These are phyloP conservation scores for Lophius piscatorius DNA, from an alignment of 2,113 vertebrate species.

Conservation along the genomic window DNA sequence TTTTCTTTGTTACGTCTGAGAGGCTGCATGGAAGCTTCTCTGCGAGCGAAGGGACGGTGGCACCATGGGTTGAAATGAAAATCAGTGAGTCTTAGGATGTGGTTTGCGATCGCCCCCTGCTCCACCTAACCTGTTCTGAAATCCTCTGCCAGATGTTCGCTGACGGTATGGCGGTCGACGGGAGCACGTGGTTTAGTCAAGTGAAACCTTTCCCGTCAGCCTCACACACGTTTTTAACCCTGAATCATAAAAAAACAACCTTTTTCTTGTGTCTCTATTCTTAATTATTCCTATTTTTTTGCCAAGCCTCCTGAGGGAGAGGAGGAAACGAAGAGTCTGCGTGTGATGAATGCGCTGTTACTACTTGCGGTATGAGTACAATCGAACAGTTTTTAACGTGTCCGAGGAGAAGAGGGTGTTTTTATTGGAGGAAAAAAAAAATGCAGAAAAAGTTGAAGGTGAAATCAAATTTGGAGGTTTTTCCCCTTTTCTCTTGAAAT, in stretches of 20 bases:
- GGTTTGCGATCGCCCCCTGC: slow-evolving; percentile 33
- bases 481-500: slow-evolving; percentile 3
- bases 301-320: slow-evolving; percentile 42
- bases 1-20: slow-evolving; percentile 20
- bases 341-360: slow-evolving; percentile 63
- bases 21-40: slow-evolving; percentile 10
- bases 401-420: slow-evolving; percentile 25
- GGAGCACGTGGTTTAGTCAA: no score
- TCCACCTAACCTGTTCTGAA: slow-evolving; percentile 15
- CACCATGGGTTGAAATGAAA: slow-evolving; percentile 36
- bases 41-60: slow-evolving; percentile 3
- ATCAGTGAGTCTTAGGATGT: slow-evolving; percentile 56
- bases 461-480: slow-evolving; percentile 29
- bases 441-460: slow-evolving; percentile 23
- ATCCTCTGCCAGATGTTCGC: background rate
- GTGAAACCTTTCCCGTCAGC: background rate
- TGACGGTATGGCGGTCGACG: no score
- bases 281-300: slow-evolving; percentile 17
- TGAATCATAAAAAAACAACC: background rate
- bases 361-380: slow-evolving; percentile 67
- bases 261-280: slow-evolving; percentile 5
- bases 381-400: slow-evolving; percentile 61
- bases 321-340: slow-evolving; percentile 49
- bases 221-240: slow-evolving; percentile 10
- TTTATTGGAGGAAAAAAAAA: slow-evolving; percentile 40